Percentiles rank a stretch among this genome's conserved stretches.
These are phyloP conservation scores for Anisognathus igniventris DNA, from an alignment of 2,797 vertebrate genomes.

Conservation along the genomic window DNA sequence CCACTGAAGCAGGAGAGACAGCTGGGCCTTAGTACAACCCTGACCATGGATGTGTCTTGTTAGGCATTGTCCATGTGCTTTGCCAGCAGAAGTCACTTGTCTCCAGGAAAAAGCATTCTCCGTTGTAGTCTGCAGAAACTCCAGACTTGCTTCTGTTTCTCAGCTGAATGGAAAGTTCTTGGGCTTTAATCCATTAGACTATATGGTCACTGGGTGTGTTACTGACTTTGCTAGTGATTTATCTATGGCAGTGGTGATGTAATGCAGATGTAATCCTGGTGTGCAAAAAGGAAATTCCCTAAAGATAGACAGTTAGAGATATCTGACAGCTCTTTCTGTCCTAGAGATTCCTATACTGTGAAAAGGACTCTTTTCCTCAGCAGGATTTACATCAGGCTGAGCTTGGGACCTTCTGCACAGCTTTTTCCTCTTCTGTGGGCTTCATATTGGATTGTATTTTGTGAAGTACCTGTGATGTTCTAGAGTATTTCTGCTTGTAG, in stretches of 20 bases:
- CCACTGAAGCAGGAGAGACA: background rate
- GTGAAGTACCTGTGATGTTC: slow-evolving; percentile 37
- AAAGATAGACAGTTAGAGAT: background rate
- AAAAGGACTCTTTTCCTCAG: background rate
- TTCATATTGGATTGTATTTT: background rate
- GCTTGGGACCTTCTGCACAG: background rate
- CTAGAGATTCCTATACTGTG: background rate
- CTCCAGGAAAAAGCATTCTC: background rate
- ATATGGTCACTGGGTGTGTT: background rate
- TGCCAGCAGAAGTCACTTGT: background rate
- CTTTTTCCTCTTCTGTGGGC: background rate
- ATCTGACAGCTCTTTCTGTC: background rate
- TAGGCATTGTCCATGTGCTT: background rate
- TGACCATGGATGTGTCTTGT: background rate
- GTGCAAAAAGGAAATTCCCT: background rate
- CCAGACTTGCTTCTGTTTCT: background rate
- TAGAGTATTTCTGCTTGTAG: slow-evolving; percentile 46
- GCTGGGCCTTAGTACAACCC: background rate
- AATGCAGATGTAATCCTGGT: background rate
- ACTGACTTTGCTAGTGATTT: background rate
- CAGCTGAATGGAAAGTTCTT: background rate
- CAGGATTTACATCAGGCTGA: background rate
- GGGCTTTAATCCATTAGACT: background rate
- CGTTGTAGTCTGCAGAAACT: background rate
- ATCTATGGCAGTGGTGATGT: background rate